Evolutionary conservation across 2,797 vertebrate genomes (phyloP).

Genomic region (Peromyscus melanophrys): DNA sequence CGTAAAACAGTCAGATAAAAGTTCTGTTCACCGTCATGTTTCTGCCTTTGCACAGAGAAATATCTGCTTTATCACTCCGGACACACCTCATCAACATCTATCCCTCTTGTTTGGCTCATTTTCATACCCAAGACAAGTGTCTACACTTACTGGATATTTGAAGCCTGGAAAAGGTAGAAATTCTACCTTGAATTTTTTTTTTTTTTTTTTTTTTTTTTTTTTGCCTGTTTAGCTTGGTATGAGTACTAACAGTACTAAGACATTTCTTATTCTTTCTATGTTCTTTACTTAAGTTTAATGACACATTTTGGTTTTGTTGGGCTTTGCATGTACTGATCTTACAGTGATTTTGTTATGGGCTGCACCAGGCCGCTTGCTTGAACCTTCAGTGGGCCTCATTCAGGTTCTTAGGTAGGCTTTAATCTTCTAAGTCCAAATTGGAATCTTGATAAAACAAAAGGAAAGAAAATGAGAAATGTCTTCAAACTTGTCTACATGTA

Average conservation of each 20-base stretch:
- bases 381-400: background rate
- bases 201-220: no score
- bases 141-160: background rate
- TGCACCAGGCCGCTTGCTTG: background rate
- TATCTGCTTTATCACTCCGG: background rate
- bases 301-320: background rate
- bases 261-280: background rate
- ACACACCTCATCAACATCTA: background rate
- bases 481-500: background rate
- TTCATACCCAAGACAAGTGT: background rate
- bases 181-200: background rate
- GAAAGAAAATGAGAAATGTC: background rate
- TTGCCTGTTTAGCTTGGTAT: background rate
- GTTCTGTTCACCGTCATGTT: background rate
- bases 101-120: background rate
- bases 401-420: background rate
- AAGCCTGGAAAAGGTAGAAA: background rate
- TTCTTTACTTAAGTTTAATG: slow-evolving; percentile 14
- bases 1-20: background rate
- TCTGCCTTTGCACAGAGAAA: background rate
- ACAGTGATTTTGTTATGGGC: background rate
- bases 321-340: background rate
- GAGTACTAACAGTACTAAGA: background rate
- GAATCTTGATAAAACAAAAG: background rate
- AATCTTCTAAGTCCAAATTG: background rate